Conservation (phyloP, 2,113 vertebrate genomes). For the Platichthys stellatus region DNA sequence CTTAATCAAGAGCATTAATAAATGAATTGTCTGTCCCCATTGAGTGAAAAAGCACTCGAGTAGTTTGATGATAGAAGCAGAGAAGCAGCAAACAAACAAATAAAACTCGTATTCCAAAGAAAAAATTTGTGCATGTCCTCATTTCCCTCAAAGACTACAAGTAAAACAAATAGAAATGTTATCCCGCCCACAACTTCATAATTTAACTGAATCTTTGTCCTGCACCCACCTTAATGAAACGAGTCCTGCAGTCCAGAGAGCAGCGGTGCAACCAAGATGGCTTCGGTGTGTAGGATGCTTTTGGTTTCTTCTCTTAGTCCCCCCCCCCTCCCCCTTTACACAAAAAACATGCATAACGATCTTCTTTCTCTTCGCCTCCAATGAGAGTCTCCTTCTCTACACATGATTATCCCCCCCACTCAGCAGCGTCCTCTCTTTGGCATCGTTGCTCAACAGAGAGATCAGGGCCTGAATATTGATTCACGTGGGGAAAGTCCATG, state of each 20-base stretch:
- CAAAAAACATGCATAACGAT: conserved; percentile 50
- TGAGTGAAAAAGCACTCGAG: too few species aligned
- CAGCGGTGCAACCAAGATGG: conserved; percentile 32
- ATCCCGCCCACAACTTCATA: background rate
- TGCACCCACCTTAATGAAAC: conserved; percentile 59
- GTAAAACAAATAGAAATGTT: conserved; percentile 17
- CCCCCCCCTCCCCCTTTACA: background rate
- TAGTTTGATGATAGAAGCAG: too few species aligned
- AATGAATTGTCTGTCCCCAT: too few species aligned
- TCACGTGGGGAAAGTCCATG: conserved; percentile 77
- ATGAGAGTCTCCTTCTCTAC: conserved; percentile 66
- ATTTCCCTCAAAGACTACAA: conserved; percentile 2
- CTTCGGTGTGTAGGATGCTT: conserved; percentile 38
- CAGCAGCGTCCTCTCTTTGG: conserved; percentile 67
- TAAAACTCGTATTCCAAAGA: too few species aligned
- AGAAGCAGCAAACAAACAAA: too few species aligned
- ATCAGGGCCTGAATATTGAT: conserved; percentile 79
- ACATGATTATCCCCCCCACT: conserved; percentile 67
- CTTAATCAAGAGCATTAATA: too few species aligned
- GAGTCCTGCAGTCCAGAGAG: conserved; percentile 30
- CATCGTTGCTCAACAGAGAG: conserved; percentile 74
- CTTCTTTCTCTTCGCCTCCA: conserved; percentile 65
- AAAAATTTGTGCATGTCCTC: background rate
- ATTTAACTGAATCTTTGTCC: background rate
- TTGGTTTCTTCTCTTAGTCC: conserved; percentile 9